phyloP scores from a whole-genome alignment of 2,797 vertebrate species.

The Microchirus variegatus region DNA sequence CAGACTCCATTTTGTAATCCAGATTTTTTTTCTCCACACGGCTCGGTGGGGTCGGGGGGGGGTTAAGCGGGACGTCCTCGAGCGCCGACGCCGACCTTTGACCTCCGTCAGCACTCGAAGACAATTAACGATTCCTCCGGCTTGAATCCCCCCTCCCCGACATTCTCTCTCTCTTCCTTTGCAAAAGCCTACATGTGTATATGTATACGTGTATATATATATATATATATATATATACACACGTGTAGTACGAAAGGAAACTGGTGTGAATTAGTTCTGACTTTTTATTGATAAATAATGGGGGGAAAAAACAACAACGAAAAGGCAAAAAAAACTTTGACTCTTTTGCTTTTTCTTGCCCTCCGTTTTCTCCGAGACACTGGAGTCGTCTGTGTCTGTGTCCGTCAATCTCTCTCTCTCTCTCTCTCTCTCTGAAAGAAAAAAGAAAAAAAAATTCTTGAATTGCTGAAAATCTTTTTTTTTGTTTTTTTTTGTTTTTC shows the following conservation, averaged over 20 bases:
- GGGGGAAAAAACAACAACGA: conserved; percentile 73
- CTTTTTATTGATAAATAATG: conserved; percentile 84
- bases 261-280: conserved; percentile 89
- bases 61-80: conserved; percentile 62
- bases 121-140: conserved; percentile 45
- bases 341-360: conserved; percentile 76
- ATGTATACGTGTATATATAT: conserved; percentile 85
- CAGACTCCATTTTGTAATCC: conserved; percentile 85
- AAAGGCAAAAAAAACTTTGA: conserved; percentile 80
- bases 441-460: too few species aligned
- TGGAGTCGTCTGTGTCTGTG: conserved; percentile 82
- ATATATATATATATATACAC: conserved; percentile 80
- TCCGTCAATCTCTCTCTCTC: conserved; percentile 67
- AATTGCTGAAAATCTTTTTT: conserved; percentile 77
- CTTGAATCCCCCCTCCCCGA: conserved; percentile 62
- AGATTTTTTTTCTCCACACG: conserved; percentile 62
- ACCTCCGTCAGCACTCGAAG: conserved; percentile 42
- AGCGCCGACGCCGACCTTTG: too few species aligned
- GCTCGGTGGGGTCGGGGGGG: too few species aligned
- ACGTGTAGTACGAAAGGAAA: conserved; percentile 86
- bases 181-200: conserved; percentile 80
- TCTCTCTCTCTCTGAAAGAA: too few species aligned
- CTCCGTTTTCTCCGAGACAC: conserved; percentile 77
- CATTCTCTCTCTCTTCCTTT: conserved; percentile 78
- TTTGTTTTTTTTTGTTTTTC: too few species aligned